Percentiles rank a stretch among this genome's conserved stretches.
Conservation (phyloP, 2,113 vertebrate genomes). For the Pholis gunnellus region DNA sequence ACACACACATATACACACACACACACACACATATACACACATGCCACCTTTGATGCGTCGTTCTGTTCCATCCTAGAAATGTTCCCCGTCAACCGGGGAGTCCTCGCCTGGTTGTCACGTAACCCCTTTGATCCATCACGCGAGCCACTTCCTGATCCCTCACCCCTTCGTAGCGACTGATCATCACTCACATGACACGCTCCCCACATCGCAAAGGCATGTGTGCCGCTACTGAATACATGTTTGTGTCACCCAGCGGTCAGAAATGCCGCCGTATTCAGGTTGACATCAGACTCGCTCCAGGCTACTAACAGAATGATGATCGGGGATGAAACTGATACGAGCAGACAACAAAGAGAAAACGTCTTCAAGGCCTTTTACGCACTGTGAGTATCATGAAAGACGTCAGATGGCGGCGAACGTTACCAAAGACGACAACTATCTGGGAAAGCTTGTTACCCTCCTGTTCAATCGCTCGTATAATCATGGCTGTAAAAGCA, state of each 20-base stretch:
- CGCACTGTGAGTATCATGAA: constrained; percentile 23
- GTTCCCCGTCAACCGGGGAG: constrained; percentile 66
- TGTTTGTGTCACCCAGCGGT: constrained; percentile 49
- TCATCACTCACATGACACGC: constrained; percentile 68
- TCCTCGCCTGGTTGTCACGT: constrained; percentile 69
- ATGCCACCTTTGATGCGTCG: constrained; percentile 36
- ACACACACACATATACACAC: constrained; percentile 19
- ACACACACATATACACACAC: background rate
- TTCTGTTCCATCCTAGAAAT: constrained; percentile 60
- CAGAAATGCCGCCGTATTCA: constrained; percentile 45
- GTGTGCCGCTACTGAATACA: constrained; percentile 16
- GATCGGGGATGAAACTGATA: constrained; percentile 55
- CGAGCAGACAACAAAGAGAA: constrained; percentile 61
- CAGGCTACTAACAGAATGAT: constrained; percentile 54
- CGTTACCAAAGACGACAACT: constrained; percentile 31
- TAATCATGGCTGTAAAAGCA: constrained; percentile 2
- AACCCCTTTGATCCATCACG: constrained; percentile 73
- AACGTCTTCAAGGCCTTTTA: constrained; percentile 47
- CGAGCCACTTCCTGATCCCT: constrained; percentile 68
- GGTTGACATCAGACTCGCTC: constrained; percentile 54
- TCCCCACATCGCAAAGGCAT: constrained; percentile 12
- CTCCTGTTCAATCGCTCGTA: constrained; percentile 5
- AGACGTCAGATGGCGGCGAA: background rate
- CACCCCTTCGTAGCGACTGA: constrained; percentile 65
- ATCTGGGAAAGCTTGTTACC: constrained; percentile 7